These are phyloP conservation scores for Oncorhynchus clarkii DNA, from an alignment of 2,113 vertebrate species.

Conservation along the genomic window DNA sequence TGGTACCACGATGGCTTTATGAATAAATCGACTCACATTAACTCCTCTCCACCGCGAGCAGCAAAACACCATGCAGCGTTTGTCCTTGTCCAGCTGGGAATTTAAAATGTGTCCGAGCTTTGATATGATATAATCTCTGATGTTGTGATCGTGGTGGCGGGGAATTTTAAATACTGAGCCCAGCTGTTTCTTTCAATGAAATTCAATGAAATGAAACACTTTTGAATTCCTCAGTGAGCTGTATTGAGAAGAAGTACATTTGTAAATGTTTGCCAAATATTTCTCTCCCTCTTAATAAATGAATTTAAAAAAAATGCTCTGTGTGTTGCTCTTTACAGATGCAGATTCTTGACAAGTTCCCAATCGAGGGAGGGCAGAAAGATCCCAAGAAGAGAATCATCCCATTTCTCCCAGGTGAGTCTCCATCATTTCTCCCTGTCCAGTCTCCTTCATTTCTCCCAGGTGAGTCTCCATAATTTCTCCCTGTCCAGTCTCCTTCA, in stretches of 20 bases:
- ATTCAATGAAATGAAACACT: no score
- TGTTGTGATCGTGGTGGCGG: no score
- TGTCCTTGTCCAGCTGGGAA: neutral
- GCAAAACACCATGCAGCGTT: conserved; percentile 1
- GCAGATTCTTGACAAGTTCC: conserved; percentile 99
- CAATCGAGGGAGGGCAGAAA: conserved; percentile 98
- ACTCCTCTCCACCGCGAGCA: conserved; percentile 8
- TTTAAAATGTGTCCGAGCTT: neutral
- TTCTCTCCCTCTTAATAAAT: neutral
- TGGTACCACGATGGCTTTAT: conserved; percentile 23
- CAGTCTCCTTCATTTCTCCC: no score
- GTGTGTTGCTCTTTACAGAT: conserved; percentile 73
- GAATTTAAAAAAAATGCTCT: neutral
- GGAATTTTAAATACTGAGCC: no score
- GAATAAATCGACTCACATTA: conserved; percentile 42
- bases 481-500: no score
- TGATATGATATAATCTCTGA: no score
- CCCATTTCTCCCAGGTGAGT: conserved; percentile 95
- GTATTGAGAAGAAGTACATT: no score
- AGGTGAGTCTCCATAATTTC: no score
- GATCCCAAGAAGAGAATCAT: conserved; percentile 99
- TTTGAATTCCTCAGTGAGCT: no score
- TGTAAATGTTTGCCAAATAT: neutral
- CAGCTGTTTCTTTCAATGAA: neutral
- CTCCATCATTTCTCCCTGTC: neutral